phyloP scores from a whole-genome alignment of 2,888 invertebrate genomes.

The Drosophila melanosoma region DNA sequence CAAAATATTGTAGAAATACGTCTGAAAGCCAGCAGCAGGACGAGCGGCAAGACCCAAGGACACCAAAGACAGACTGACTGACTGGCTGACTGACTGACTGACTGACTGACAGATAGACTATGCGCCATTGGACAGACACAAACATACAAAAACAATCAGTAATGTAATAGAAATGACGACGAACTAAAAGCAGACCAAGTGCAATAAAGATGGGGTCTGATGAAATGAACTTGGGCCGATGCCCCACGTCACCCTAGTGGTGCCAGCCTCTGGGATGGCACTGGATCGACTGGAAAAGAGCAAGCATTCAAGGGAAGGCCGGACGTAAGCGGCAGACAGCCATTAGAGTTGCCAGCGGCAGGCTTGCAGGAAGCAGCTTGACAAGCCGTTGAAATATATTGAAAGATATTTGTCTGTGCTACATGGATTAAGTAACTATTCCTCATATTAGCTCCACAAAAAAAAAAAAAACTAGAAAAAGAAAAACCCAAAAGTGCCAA shows the following conservation, averaged over 20 bases:
- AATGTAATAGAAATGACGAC: conserved; percentile 75
- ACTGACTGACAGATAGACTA: conserved; percentile 22
- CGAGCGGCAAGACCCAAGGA: conserved; percentile 27
- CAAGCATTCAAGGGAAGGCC: background rate
- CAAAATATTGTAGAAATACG: conserved; percentile 73
- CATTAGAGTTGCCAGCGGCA: conserved; percentile 32
- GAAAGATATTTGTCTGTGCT: conserved; percentile 72
- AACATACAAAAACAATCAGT: conserved; percentile 76
- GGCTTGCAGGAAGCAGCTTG: conserved; percentile 68
- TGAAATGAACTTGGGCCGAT: conserved; percentile 1
- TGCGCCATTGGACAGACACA: conserved; percentile 39
- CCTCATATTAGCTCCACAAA: conserved; percentile 5
- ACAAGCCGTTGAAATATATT: conserved; percentile 81
- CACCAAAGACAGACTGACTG: conserved; percentile 10
- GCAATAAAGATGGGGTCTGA: background rate
- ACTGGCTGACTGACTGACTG: conserved; percentile 3
- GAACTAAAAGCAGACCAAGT: conserved; percentile 32
- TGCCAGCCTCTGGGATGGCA: conserved; percentile 33
- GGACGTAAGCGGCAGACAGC: conserved; percentile 18
- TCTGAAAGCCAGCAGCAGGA: conserved; percentile 63
- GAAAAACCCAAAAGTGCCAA: too few relatives aligned
- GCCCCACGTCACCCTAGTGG: conserved; percentile 23
- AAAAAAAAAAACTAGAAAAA: background rate
- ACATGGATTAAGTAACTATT: conserved; percentile 64
- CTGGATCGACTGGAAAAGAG: conserved; percentile 39